Base-by-base conservation (phyloP, 2,797 vertebrate species). In the Acanthurus lineatus region DNA sequence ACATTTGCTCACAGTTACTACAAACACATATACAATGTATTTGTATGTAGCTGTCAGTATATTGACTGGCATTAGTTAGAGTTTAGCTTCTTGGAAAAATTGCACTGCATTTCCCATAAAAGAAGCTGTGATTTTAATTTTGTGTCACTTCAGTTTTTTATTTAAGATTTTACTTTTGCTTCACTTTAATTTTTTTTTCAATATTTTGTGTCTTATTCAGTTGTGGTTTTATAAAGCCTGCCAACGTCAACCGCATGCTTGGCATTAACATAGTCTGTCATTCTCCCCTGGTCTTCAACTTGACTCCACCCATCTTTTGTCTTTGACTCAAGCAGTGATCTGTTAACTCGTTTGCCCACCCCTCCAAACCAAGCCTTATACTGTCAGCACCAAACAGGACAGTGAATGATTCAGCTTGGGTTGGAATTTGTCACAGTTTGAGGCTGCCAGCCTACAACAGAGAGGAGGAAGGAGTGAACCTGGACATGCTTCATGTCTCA, bases 381-480 rank as follows among this genome's bases (percentile, higher is more conserved):
- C 81, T 87, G 79, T 87, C 86, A 76, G 85, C 82, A 69, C 63
- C 85, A 83, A 91, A 92, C 67, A 42, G 81, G 89, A 89, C 90
- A 79, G 83, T 92, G 90, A 93, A 69, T 61, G 79, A 93, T 92
- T 82, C 69, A 69, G 61, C 77, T 66, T 48, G 0, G 58, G 64
- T 87, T 88, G 15, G 53, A 84, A 89, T 90, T 84, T 90, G 88
- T 90, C 88, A 86, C 84, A 3, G 44, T 88, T 86, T 54, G 65
- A 64, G 79, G 71, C 73, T 89, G 89, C 79, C 75, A 81, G 76
- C 59, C 17, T 67, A 68, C 22, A 22, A 73, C 76, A 51, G 58
- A 52, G 53, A 68, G 44, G 58, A 19, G 35, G 68, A 60, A 67
- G 47, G 17, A 60, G 32, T 22, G 45, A 73, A 74, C 64, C 54